Base-by-base conservation (phyloP, 2,888 invertebrate genomes). In the Chrysomela aeneicollis region DNA sequence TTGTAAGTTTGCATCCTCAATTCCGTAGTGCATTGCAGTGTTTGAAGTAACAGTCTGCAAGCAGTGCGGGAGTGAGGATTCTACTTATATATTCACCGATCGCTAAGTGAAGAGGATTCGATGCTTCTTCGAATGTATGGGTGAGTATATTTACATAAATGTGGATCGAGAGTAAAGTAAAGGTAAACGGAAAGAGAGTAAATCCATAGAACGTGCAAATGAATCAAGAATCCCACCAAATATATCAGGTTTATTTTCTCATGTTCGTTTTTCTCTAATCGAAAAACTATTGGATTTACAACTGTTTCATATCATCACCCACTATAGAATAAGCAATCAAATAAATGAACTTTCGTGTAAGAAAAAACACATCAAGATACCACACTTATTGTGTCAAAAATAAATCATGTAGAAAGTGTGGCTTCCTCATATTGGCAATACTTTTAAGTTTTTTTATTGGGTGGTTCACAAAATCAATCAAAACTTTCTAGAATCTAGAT, bases 11-110 rank as follows among this genome's bases (percentile, higher is more conserved):
- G 86, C 86, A 86, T 88, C 89, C 86, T 93, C 94, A 94, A 94
- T 94, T 93, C 94, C 94, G 93, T 93, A 93, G 94, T 93, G 94
- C 93, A 94, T 93, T 94, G 94, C 93, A 94, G 93, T 92, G 91
- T 91, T 87, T 83, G 82, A 81, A 82, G 82, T 82, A 87, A 86
- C 86, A 79, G 86, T 89, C 92, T 93, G 94, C 93, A 93, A 93
- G 93, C 93, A 92, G 91, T 91, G 92, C 92, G 93, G 93, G 91
- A 92, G 90, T 93, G 94, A 93, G 91, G 81, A 73, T 77, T 77
- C 78, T 52, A 47, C 66, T 62, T 42, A 53, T 55, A 42, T 52
- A 19, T 32, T 0, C 52, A 22, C 15, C 26, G 17, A 21, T 49
- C 49, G 17, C 17, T 57, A 22, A 42, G 42, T 32, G 47, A 59